Conservation (phyloP, 2,113 vertebrate genomes). For the Dicaeum eximium region DNA sequence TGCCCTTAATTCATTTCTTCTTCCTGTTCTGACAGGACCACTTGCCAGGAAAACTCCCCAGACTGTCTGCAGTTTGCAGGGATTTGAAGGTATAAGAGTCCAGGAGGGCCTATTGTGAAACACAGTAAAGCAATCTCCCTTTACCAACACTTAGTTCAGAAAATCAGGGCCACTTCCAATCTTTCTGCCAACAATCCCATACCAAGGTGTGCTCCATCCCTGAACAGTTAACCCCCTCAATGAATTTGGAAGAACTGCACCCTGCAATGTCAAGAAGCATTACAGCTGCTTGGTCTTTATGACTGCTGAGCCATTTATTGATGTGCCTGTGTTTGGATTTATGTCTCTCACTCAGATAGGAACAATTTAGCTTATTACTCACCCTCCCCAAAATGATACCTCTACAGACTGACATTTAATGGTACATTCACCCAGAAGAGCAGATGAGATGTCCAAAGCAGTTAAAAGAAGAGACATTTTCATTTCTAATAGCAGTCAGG, state of each 20-base stretch:
- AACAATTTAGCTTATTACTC: neutral
- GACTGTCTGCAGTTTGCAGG: neutral
- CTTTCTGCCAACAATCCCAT: neutral
- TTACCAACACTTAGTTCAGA: neutral
- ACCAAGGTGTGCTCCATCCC: neutral
- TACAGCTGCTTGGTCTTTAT: neutral
- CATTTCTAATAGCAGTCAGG: constrained; percentile 24
- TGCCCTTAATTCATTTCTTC: constrained; percentile 81
- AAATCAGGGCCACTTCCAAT: neutral
- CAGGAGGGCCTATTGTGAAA: neutral
- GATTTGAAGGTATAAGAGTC: neutral
- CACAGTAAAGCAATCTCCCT: neutral
- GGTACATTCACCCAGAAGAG: neutral
- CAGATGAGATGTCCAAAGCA: constrained; percentile 23
- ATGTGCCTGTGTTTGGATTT: neutral
- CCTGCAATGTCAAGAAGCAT: neutral
- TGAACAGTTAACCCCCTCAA: neutral
- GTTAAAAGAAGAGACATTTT: constrained; percentile 40
- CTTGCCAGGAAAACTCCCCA: constrained; percentile 65
- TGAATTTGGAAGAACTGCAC: neutral
- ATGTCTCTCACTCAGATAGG: neutral
- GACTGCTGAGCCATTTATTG: neutral
- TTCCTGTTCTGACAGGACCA: constrained; percentile 69
- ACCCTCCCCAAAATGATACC: neutral
- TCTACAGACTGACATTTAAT: constrained; percentile 21